These are phyloP conservation scores for Lagopus leucura DNA, from an alignment of 2,113 vertebrate species.

Conservation along the genomic window DNA sequence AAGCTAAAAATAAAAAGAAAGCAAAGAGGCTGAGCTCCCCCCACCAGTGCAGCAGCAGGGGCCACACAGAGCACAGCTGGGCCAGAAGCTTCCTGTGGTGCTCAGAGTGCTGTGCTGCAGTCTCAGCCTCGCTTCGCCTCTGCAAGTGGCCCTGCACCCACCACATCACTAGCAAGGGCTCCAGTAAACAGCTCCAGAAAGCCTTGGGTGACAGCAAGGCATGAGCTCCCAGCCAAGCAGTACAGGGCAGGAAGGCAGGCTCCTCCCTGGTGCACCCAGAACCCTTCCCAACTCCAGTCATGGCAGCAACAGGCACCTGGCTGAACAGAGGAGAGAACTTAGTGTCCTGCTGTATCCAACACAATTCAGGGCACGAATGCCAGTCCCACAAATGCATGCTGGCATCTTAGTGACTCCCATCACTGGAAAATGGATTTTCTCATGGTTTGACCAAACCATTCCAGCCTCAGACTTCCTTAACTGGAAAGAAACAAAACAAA, in stretches of 20 bases:
- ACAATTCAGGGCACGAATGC: background rate
- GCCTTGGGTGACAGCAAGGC: rapidly evolving
- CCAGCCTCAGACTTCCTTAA: background rate
- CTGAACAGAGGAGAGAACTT: background rate
- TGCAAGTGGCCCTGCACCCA: background rate
- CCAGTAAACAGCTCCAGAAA: background rate
- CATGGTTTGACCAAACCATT: background rate
- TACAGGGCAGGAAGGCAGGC: rapidly evolving
- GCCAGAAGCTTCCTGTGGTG: background rate
- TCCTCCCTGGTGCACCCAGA: background rate
- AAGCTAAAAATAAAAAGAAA: background rate
- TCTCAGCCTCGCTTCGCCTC: background rate
- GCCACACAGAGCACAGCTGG: background rate
- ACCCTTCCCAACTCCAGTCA: background rate
- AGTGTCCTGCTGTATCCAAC: background rate
- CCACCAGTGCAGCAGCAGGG: rapidly evolving
- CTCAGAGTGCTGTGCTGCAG: background rate
- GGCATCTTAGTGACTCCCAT: rapidly evolving
- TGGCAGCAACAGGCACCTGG: background rate
- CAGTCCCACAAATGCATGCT: background rate
- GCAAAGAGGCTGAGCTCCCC: background rate
- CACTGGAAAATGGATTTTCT: background rate
- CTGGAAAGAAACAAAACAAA: background rate
- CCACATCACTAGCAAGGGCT: background rate
- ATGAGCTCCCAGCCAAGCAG: background rate